Evolutionary conservation across 2,797 vertebrate species (phyloP).

Genomic region (Carcharodon carcharias): DNA sequence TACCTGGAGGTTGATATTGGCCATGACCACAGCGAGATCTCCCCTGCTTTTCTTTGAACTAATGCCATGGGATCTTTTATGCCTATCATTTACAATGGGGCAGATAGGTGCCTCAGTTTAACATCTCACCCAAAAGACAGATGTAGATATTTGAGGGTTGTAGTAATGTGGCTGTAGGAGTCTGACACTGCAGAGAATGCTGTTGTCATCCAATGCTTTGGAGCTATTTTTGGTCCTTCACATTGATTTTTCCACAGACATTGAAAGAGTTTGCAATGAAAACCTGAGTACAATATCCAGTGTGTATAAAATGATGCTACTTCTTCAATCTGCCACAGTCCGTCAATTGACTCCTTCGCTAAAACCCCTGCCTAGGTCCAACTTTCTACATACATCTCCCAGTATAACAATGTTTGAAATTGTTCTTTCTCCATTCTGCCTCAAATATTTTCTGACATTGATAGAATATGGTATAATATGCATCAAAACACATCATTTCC

Average conservation of each 20-base stretch:
- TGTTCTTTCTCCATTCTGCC: background rate
- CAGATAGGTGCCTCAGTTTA: background rate
- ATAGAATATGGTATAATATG: background rate
- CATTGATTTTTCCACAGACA: conserved; percentile 30
- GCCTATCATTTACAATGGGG: background rate
- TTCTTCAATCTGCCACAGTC: background rate
- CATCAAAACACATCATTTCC: background rate
- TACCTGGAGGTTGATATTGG: background rate
- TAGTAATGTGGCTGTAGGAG: background rate
- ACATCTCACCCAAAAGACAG: background rate
- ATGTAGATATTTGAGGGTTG: background rate
- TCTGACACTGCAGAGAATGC: background rate
- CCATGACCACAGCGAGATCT: background rate
- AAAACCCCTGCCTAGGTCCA: background rate
- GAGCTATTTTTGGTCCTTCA: background rate
- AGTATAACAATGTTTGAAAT: background rate
- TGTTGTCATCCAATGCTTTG: background rate
- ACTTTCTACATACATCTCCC: background rate
- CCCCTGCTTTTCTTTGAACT: background rate
- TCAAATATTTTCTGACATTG: background rate
- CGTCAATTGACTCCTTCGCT: background rate
- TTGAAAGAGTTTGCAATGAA: background rate
- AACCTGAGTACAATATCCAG: background rate
- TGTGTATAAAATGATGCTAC: background rate
- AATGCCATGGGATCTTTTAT: background rate